Evolutionary conservation across 2,888 invertebrate species (phyloP).

Genomic region (Sarcophaga variegata): DNA sequence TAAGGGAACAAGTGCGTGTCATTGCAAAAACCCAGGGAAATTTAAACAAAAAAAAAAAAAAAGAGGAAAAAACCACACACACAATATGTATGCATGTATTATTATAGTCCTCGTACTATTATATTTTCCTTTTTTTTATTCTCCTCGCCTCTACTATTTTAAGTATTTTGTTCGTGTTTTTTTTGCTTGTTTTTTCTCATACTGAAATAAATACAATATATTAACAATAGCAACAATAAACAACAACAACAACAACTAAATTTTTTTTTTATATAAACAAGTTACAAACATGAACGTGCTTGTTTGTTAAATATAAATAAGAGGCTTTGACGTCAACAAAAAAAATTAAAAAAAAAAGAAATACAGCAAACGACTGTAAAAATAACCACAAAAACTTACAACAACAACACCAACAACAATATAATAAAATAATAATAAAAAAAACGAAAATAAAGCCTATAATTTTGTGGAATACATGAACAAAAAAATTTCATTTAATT

Average conservation of each 20-base stretch:
- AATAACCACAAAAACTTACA: conserved; percentile 3
- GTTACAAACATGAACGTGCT: conserved; percentile 58
- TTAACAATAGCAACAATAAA: conserved; percentile 7
- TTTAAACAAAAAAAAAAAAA: conserved; percentile 17
- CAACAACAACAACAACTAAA: background rate
- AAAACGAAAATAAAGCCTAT: background rate
- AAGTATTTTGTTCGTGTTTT: conserved; percentile 15
- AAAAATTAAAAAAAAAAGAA: background rate
- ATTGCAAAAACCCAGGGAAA: conserved; percentile 60
- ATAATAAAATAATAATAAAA: background rate
- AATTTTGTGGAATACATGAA: background rate
- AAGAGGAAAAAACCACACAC: background rate
- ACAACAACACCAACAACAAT: background rate
- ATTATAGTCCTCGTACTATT: background rate
- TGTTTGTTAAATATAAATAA: conserved; percentile 55
- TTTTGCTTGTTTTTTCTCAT: conserved; percentile 19
- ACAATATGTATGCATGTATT: background rate
- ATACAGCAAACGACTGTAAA: conserved; percentile 2
- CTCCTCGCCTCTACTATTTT: background rate
- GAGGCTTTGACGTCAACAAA: conserved; percentile 68
- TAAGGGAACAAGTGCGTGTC: conserved; percentile 65
- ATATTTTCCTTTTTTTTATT: background rate
- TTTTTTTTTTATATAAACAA: background rate
- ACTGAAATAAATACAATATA: conserved; percentile 31
- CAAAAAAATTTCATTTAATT: too few relatives aligned